Conservation (phyloP, 2,113 vertebrate species). For the Orcinus orca region DNA sequence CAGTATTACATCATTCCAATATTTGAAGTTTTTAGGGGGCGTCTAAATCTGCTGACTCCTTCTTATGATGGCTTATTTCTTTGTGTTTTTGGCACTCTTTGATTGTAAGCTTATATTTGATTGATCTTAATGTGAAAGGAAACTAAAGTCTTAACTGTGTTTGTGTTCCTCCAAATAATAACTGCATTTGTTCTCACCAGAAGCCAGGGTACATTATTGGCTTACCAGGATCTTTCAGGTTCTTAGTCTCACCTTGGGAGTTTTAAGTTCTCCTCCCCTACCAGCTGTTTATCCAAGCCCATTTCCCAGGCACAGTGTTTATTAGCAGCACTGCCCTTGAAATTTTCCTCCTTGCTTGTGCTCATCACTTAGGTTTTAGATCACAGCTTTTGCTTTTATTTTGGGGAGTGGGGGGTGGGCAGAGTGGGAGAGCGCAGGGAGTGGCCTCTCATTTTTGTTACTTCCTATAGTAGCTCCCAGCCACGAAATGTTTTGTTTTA, state of each 20-base stretch:
- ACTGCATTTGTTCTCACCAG: neutral
- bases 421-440: neutral
- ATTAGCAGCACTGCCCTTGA: neutral
- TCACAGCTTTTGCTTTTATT: neutral
- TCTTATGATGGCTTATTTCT: neutral
- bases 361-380: neutral
- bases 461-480: neutral
- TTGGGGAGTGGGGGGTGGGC: neutral
- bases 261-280: neutral
- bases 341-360: neutral
- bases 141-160: neutral
- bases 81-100: neutral
- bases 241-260: neutral
- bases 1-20: neutral
- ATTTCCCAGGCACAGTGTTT: neutral
- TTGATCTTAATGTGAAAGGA: neutral
- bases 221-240: neutral
- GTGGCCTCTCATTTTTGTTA: neutral
- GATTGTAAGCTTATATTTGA: neutral
- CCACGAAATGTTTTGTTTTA: conserved; percentile 17
- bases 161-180: neutral
- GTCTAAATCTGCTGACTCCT: neutral
- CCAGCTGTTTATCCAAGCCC: neutral
- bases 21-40: neutral
- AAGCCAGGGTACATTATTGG: neutral